Percentiles rank a stretch among this genome's conserved stretches.
Conservation (phyloP, 2,888 invertebrate genomes). For the Pachycephus smyrnensis region DNA sequence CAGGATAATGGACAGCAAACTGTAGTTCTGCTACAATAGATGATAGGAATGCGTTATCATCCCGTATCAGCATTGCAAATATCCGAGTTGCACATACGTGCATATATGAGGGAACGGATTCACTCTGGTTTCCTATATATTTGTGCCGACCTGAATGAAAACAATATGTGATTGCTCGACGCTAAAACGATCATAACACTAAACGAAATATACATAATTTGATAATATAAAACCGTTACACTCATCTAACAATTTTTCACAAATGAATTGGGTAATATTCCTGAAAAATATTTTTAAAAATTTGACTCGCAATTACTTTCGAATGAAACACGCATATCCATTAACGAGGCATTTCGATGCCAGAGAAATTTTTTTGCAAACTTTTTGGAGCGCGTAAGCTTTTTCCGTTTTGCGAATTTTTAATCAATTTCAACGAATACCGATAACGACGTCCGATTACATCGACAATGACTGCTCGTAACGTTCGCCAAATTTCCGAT, state of each 20-base stretch:
- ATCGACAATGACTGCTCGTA: not conserved
- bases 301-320: not conserved
- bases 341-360: not conserved
- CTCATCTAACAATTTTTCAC: not conserved
- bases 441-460: not conserved
- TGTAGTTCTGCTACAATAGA: constrained; percentile 37
- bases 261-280: too few species aligned
- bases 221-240: not conserved
- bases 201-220: constrained; percentile 23
- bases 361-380: not conserved
- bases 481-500: not conserved
- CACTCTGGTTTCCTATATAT: not conserved
- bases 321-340: not conserved
- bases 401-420: not conserved
- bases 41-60: constrained; percentile 57
- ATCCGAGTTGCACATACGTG: constrained; percentile 38
- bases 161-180: constrained; percentile 53
- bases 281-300: not conserved
- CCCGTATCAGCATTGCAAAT: constrained; percentile 57
- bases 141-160: constrained; percentile 42
- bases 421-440: not conserved
- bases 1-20: constrained; percentile 39
- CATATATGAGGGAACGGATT: constrained; percentile 17
- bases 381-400: not conserved
- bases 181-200: constrained; percentile 45